Evolutionary conservation across 2,113 vertebrate genomes (phyloP), one percentile per base, ranked within the genome.

Genomic region (Salvator merianae): DNA sequence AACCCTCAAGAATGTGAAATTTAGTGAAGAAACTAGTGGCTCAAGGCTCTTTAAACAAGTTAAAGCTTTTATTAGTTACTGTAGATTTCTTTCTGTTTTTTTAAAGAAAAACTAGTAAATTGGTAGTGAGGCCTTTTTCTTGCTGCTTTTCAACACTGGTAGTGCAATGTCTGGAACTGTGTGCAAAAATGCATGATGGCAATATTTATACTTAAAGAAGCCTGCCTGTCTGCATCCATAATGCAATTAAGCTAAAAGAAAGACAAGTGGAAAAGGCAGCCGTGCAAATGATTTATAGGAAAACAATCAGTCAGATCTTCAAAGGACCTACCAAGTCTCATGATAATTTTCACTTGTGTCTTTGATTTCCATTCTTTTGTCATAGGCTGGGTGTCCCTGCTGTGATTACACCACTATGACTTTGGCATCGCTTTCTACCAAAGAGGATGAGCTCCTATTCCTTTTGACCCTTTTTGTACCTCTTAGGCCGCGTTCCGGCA

Each of bases 1-100:
- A 82, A 82, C 70, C 70, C 81, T 82, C 81, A 82, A 82, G 81
- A 82, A 83, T 83, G 81, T 83, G 72, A 66, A 83, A 28, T 32
- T 66, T 83, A 40, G 59, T 66, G 55, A 66, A 66, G 72, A 75
- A 65, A 75, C 81, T 75, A 83, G 71, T 83, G 81, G 81, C 59
- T 74, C 40, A 83, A 75, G 81, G 71, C 71, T 40, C 50, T 75
- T 83, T 53, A 75, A 83, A 75, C 59, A 75, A 75, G 69, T 83
- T 50, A 83, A 47, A 75, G 59, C n/a, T 83, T 83, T 76, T 83
- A 83, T 76, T 83, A 83, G 70, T 82, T 74, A 74, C 70, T 82
- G 81, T 82, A 63, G 53, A 43, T 62, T 77, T 77, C 55, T 59
- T 59, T 59, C 16, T 59, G 16, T 59, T 16, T 59, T 78, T 79